A percentile compares a stretch with the other conserved stretches of the same genome.
Conservation (phyloP, 2,888 invertebrate genomes). For the Leptopilina syphax region DNA sequence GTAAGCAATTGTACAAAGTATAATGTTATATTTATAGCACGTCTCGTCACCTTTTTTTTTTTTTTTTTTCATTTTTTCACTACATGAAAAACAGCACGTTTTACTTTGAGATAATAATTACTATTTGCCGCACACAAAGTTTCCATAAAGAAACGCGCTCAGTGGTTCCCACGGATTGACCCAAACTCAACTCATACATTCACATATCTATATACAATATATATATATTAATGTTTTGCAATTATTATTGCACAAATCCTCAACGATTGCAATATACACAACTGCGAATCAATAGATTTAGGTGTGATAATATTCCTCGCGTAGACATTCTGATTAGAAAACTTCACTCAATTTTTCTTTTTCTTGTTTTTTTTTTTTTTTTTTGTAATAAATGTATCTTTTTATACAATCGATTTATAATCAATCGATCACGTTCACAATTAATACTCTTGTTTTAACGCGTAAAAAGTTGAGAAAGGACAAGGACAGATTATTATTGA, state of each 20-base stretch:
- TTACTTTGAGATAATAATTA: constrained; percentile 27
- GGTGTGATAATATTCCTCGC: constrained; percentile 8
- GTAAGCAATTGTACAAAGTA: background rate
- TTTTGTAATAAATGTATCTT: constrained; percentile 1
- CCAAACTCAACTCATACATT: background rate
- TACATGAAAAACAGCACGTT: background rate
- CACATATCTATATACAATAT: no score
- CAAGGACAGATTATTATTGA: background rate
- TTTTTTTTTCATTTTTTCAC: background rate
- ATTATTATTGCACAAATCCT: constrained; percentile 21
- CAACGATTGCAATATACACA: background rate
- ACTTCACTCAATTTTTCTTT: background rate
- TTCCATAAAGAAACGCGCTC: background rate
- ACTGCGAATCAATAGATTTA: background rate
- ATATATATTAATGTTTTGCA: constrained; percentile 17
- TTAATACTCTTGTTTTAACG: background rate
- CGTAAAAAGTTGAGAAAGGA: constrained; percentile 25
- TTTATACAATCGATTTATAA: background rate
- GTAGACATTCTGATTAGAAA: background rate
- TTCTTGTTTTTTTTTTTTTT: no score
- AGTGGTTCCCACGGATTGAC: constrained; percentile 36
- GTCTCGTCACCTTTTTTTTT: constrained; percentile 12
- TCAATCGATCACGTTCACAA: constrained; percentile 8
- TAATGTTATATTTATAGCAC: constrained; percentile 8
- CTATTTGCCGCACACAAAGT: background rate